Evolutionary conservation across 2,888 invertebrate genomes (phyloP), one percentile per base, ranked within the genome.

Genomic region (Balanococcus diminutus): DNA sequence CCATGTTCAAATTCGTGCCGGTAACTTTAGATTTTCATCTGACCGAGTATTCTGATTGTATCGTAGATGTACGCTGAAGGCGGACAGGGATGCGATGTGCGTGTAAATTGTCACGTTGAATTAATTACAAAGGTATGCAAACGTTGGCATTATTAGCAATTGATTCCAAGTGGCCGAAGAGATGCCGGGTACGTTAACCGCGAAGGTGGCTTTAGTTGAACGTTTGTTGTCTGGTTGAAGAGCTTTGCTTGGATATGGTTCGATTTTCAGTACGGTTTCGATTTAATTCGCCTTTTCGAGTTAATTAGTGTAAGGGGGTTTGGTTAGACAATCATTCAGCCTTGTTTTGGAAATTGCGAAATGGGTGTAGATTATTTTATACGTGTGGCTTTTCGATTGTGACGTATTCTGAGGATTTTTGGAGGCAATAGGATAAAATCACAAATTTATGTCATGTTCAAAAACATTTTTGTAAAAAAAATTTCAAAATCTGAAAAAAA

Each of bases 81-180:
- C 56, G 56, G 56, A 56, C 56, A 56, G 56, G 56, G 56, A 56
- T 56, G 56, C 56, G 25, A 31, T 42, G 72, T 72, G 72, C 72
- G 72, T 72, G 72, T 72, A 72, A 72, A 72, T 72, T 72, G 72
- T 72, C 72, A 72, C 72, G 72, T 72, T 72, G 72, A 72, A 72
- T 72, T 72, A 72, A 72, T 72, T 72, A 72, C 72, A 72, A 56
- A 31, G 72, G 72, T 72, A 72, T 72, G 5, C 22, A 2, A 72
- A 31, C 72, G 28, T 25, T 22, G 31, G 72, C 61, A 72, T 72
- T 72, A 72, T 72, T 72, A 72, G 56, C 56, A 56, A 56, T 56
- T 56, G 56, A 56, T 56, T 56, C 56, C 19, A 8, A 56, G 19
- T 22, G 56, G 56, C 6, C 56, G 56, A 16, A 14, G 11, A 42